phyloP scores from a whole-genome alignment of 2,113 vertebrate genomes.

The Oenanthe oenanthe region DNA sequence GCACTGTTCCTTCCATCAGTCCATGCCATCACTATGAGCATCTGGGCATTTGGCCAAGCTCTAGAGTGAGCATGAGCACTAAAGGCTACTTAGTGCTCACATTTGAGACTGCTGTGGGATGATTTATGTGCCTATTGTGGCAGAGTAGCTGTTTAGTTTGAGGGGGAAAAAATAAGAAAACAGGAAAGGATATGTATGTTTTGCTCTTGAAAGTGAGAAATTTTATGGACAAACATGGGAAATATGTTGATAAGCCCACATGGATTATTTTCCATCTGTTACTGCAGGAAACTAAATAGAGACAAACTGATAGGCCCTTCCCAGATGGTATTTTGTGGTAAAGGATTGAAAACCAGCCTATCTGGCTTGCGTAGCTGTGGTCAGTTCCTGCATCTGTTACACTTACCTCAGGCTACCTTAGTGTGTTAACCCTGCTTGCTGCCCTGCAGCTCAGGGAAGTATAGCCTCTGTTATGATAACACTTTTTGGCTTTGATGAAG shows the following conservation, averaged over 20 bases:
- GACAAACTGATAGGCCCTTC: background rate
- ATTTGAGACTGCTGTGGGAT: background rate
- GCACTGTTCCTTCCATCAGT: background rate
- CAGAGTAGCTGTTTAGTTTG: background rate
- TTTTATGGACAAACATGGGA: background rate
- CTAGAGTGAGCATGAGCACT: background rate
- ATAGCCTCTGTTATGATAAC: background rate
- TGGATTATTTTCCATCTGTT: background rate
- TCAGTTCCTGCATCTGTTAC: background rate
- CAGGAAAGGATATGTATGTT: background rate
- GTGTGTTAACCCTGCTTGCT: background rate
- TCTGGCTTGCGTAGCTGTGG: background rate
- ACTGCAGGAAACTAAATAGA: background rate
- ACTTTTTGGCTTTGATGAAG: background rate
- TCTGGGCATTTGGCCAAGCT: background rate
- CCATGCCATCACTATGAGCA: background rate
- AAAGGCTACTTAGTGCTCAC: background rate
- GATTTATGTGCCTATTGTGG: background rate
- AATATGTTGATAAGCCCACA: background rate
- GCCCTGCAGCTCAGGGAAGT: background rate
- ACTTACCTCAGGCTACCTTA: background rate
- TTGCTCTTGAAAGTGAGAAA: background rate
- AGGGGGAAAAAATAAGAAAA: background rate
- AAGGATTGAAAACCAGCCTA: background rate
- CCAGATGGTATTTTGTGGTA: background rate